A percentile compares a stretch with the other conserved stretches of the same genome.
Evolutionary conservation across 1,140 invertebrate species (phyloP).

Genomic region (Pinna nobilis): DNA sequence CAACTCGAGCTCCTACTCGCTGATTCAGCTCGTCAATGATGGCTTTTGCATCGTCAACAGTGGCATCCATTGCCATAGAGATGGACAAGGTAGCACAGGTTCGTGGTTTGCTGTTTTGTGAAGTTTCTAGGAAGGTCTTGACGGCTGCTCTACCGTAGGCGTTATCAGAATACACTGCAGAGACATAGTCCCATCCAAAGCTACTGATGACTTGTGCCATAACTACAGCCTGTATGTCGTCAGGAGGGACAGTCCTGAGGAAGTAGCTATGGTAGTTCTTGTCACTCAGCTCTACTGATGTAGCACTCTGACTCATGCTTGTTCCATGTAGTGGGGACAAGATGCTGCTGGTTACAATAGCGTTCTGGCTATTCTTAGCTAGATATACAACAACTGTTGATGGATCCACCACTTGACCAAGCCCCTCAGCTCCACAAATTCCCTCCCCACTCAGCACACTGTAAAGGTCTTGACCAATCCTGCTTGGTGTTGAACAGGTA

Average conservation of each 20-base stretch:
- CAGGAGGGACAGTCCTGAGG: conserved; percentile 81
- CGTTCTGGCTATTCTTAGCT: conserved; percentile 62
- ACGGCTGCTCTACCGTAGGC: conserved; percentile 80
- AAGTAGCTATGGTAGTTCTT: conserved; percentile 81
- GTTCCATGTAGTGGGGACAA: conserved; percentile 59
- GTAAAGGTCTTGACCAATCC: conserved; percentile 68
- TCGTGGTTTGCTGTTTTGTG: conserved; percentile 42
- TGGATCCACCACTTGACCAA: conserved; percentile 54
- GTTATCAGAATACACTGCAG: conserved; percentile 80
- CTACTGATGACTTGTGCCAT: conserved; percentile 82
- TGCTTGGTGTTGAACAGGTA: conserved; percentile 56
- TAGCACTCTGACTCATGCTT: conserved; percentile 85
- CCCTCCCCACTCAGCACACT: conserved; percentile 65
- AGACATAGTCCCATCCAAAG: conserved; percentile 87
- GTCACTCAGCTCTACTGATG: conserved; percentile 80
- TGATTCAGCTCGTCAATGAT: conserved; percentile 79
- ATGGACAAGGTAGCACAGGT: conserved; percentile 48
- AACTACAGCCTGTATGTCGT: conserved; percentile 84
- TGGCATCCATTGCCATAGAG: conserved; percentile 54
- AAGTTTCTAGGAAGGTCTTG: conserved; percentile 57
- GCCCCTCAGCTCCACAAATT: conserved; percentile 52
- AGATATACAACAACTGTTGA: conserved; percentile 63
- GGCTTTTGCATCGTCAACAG: conserved; percentile 55
- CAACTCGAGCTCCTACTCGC: conserved; percentile 80
- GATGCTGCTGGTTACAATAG: conserved; percentile 58